Base-by-base conservation (phyloP, 2,888 invertebrate species). In the Altica lythri region DNA sequence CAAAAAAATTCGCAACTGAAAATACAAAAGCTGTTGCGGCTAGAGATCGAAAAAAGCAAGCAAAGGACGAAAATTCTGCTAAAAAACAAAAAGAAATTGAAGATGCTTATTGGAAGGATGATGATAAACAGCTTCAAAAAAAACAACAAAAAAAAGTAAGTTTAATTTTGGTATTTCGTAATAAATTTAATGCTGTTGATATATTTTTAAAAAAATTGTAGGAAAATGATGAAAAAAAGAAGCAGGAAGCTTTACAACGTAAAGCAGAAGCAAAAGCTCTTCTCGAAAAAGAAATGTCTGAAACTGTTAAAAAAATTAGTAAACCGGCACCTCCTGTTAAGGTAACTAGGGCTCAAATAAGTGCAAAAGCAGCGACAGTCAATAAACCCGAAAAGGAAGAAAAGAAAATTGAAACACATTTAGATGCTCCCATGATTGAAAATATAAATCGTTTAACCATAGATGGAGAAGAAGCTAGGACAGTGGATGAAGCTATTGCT, bases 11-110 rank as follows among this genome's bases (percentile, higher is more conserved):
- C 73, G 84, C 86, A 54, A 92, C 92, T 27, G 93, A 92, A 73
- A 98, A 98, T 75, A 88, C 89, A 35, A 99, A 99, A 79, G 92
- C 98, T 22, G 88, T 86, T 4, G 95, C 88, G 61, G 96, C 98
- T 1, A 83, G 88, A 55, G 93, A 91, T 43, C 83, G 95, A 27
- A 96, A 96, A 77, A 90, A 89, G 60, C 89, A 89, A 42, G 84
- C 79, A 0, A 89, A 92, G 72, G 86, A 85, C 65, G 89, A 83
- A 4, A 83, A 82, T 55, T 77, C 74, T 32, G 80, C 80, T 3
- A 79, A 89, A 68, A 82, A 82, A 68, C 81, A 83, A 64, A 83
- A 86, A 75, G 83, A 85, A 72, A 79, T 83, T 64, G 81, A 83
- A 65, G 83, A 93, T 72, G 88, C 86, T 0, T 83, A 83, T 53